phyloP scores from a whole-genome alignment of 2,113 vertebrate genomes.

The Phoenicopterus ruber region DNA sequence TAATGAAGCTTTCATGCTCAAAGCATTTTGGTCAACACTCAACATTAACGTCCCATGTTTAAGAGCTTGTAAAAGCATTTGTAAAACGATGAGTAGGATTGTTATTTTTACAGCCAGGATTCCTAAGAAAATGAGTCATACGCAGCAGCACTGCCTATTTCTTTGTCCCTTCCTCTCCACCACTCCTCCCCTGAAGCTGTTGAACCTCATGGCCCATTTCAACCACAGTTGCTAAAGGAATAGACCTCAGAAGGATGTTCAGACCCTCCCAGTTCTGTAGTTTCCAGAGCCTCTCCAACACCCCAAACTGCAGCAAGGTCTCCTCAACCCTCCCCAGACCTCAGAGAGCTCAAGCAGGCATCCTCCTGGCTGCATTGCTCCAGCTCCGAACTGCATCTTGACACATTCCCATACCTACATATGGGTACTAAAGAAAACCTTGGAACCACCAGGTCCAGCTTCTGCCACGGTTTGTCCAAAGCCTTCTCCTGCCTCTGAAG shows the following conservation, averaged over 20 bases:
- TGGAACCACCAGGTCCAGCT: neutral
- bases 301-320: neutral
- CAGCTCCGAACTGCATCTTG: neutral
- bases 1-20: constrained; percentile 30
- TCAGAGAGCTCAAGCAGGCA: neutral
- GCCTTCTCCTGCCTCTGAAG: neutral
- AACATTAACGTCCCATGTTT: neutral
- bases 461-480: neutral
- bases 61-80: constrained; percentile 29
- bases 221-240: neutral
- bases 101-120: constrained; percentile 26
- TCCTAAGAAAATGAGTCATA: constrained; percentile 23
- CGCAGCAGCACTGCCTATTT: neutral
- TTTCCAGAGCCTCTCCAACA: neutral
- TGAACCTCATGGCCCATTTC: neutral
- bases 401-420: neutral
- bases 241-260: neutral
- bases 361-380: neutral
- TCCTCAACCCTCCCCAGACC: neutral
- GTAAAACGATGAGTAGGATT: neutral
- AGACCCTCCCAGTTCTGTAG: neutral
- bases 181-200: neutral
- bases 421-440: neutral
- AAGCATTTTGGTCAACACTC: constrained; percentile 41
- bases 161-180: neutral